A percentile compares a stretch with the other conserved stretches of the same genome.
Conservation (phyloP, 2,113 vertebrate species). For the Alces alces region DNA sequence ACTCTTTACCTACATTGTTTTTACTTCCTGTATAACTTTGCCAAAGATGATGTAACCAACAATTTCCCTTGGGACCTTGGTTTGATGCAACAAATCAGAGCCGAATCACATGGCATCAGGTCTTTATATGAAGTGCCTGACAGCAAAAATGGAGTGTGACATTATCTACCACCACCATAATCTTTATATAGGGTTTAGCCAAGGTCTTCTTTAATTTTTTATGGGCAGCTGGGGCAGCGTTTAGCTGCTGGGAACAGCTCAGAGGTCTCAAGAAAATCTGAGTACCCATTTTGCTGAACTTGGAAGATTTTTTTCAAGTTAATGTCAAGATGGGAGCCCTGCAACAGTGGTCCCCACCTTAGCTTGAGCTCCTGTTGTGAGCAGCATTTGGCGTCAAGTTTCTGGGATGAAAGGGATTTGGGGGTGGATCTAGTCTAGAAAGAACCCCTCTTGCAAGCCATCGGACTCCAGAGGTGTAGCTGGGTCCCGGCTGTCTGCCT, state of each 20-base stretch:
- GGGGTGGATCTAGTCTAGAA: accelerated
- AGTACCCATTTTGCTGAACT: slow-evolving; percentile 72
- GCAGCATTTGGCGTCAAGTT: not conserved
- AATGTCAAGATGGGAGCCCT: slow-evolving; percentile 87
- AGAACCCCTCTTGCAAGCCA: not conserved
- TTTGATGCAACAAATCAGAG: slow-evolving; percentile 79
- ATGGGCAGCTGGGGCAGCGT: slow-evolving; percentile 77
- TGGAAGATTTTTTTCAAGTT: slow-evolving; percentile 74
- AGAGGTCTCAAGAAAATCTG: slow-evolving; percentile 75
- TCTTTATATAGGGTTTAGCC: slow-evolving; percentile 83
- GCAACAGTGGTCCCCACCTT: not conserved
- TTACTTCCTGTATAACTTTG: slow-evolving; percentile 94
- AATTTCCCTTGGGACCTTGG: slow-evolving; percentile 83
- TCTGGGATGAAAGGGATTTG: accelerated
- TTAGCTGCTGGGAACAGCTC: slow-evolving; percentile 79
- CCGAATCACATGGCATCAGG: not conserved
- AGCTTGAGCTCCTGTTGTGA: accelerated
- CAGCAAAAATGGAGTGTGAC: slow-evolving; percentile 87
- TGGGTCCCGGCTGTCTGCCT: not conserved
- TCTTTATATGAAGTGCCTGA: slow-evolving; percentile 84
- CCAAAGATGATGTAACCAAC: slow-evolving; percentile 94
- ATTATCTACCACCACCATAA: slow-evolving; percentile 86
- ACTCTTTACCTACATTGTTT: slow-evolving; percentile 96
- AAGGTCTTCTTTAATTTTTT: slow-evolving; percentile 89
- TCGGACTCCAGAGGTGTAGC: accelerated